These are phyloP conservation scores for Drosophila setifemur DNA, from an alignment of 1,140 invertebrate genomes.

Conservation along the genomic window DNA sequence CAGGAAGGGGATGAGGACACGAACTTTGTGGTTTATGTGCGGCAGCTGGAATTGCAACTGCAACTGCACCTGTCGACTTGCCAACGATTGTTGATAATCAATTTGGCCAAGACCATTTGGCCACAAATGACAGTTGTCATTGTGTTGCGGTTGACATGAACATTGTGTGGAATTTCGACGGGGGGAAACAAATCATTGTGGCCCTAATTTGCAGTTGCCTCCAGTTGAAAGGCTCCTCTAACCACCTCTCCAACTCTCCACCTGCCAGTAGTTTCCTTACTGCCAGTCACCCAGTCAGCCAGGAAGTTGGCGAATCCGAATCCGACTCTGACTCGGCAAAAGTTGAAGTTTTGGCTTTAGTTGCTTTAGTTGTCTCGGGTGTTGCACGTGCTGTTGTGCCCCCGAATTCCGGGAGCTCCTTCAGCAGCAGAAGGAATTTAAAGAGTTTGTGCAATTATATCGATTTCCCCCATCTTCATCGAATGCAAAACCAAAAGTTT, in stretches of 20 bases:
- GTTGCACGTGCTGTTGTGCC: slow-evolving; percentile 62
- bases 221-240: slow-evolving; percentile 13
- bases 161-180: slow-evolving; percentile 50
- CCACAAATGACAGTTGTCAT: slow-evolving; percentile 58
- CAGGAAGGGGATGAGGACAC: too few species aligned
- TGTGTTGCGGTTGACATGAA: slow-evolving; percentile 58
- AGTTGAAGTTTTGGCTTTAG: slow-evolving; percentile 45
- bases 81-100: slow-evolving; percentile 65
- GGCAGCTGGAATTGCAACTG: slow-evolving; percentile 52
- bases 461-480: slow-evolving; percentile 53
- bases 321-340: slow-evolving; percentile 50
- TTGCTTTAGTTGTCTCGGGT: slow-evolving; percentile 27
- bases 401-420: slow-evolving; percentile 2
- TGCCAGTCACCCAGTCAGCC: slow-evolving; percentile 6
- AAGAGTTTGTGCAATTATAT: slow-evolving; percentile 63
- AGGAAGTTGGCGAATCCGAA: slow-evolving; percentile 30
- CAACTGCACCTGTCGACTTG: slow-evolving; percentile 40
- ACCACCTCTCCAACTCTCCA: background rate
- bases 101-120: slow-evolving; percentile 63
- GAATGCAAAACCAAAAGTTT: slow-evolving; percentile 36
- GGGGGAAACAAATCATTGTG: slow-evolving; percentile 53
- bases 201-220: slow-evolving; percentile 63
- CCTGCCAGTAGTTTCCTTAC: background rate
- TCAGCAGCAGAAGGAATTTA: slow-evolving; percentile 30
- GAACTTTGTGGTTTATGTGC: slow-evolving; percentile 29